These are phyloP conservation scores for Toxotes chatareus DNA, from an alignment of 2,113 vertebrate genomes.

Conservation along the genomic window DNA sequence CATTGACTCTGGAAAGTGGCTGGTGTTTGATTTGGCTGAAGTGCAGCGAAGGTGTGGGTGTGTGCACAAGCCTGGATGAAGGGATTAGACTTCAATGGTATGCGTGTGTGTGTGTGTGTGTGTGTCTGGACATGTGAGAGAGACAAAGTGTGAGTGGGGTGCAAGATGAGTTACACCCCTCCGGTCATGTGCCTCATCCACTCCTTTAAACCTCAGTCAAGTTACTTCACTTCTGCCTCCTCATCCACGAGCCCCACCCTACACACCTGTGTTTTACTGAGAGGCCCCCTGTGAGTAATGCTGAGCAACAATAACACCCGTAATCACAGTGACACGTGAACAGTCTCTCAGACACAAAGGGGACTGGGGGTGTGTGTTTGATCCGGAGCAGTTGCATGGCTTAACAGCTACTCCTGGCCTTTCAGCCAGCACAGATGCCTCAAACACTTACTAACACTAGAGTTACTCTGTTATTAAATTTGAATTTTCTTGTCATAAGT, in stretches of 20 bases:
- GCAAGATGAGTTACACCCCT: slow-evolving; percentile 4
- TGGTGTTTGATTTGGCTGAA: no score
- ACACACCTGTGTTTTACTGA: slow-evolving; percentile 26
- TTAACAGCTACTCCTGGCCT: not conserved
- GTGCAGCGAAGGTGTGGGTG: not conserved
- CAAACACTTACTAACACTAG: not conserved
- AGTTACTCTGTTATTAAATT: not conserved
- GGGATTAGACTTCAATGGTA: not conserved
- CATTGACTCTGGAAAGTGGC: no score
- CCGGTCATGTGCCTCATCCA: not conserved
- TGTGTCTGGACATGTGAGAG: not conserved
- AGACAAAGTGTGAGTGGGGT: not conserved
- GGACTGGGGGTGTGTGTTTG: not conserved
- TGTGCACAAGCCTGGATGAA: not conserved
- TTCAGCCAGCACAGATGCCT: not conserved
- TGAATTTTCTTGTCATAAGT: not conserved
- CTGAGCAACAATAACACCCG: slow-evolving; percentile 11
- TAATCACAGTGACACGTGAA: not conserved
- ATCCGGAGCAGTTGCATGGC: not conserved
- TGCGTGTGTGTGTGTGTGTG: not conserved
- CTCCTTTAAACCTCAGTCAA: not conserved
- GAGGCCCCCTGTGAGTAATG: slow-evolving; percentile 22
- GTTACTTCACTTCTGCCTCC: not conserved
- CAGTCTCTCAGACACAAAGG: slow-evolving; percentile 1
- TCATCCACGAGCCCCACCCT: not conserved